Evolutionary conservation across 2,797 vertebrate species (phyloP).

Genomic region (Hephaestus fuliginosus): DNA sequence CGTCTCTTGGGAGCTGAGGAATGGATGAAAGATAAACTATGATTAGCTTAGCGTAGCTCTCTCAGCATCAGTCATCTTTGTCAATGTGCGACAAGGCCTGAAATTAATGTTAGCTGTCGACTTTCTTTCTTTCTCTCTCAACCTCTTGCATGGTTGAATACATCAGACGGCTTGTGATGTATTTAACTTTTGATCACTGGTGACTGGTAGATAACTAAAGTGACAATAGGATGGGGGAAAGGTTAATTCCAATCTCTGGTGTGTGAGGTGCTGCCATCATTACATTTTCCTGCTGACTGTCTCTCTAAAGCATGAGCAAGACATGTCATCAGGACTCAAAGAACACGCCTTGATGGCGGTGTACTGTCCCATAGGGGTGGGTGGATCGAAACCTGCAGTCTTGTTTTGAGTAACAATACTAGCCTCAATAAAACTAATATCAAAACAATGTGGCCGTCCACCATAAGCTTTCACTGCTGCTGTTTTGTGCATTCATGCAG

Average conservation of each 20-base stretch:
- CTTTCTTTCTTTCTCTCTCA: slow-evolving; percentile 19
- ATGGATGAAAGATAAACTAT: slow-evolving; percentile 35
- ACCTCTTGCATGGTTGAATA: not conserved
- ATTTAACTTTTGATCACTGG: not conserved
- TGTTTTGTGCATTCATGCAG: not conserved
- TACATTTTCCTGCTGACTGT: slow-evolving; percentile 7
- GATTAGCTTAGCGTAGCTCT: slow-evolving; percentile 5
- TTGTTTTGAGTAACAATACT: not conserved
- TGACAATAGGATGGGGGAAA: not conserved
- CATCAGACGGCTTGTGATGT: not conserved
- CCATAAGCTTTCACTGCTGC: not conserved
- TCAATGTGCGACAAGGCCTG: slow-evolving; percentile 2
- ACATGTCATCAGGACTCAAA: not conserved
- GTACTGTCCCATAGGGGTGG: not conserved
- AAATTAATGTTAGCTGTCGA: slow-evolving; percentile 25
- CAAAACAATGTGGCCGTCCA: not conserved
- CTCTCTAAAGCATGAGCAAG: not conserved
- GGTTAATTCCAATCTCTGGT: not conserved
- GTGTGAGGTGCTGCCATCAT: not conserved
- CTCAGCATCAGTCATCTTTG: slow-evolving; percentile 7
- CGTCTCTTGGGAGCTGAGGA: slow-evolving; percentile 34
- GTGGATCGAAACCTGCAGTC: not conserved
- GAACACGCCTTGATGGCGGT: not conserved
- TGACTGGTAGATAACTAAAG: not conserved
- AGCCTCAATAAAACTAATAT: not conserved